Conservation (phyloP, 2,888 invertebrate species). For the Drosophila falleni region DNA sequence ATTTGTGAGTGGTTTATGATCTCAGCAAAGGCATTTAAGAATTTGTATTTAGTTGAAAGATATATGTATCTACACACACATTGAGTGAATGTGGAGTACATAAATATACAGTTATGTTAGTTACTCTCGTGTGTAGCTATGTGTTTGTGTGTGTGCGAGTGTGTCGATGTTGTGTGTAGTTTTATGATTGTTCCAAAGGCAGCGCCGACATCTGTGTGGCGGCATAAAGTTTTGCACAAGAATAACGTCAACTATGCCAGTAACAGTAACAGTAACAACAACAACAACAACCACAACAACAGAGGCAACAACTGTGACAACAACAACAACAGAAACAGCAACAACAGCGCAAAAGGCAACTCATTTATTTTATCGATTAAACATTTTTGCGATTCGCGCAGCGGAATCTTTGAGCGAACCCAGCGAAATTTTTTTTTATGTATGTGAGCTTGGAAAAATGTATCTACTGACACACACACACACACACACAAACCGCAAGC, state of each 20-base stretch:
- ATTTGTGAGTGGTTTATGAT: constrained; percentile 58
- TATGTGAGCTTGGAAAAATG: constrained; percentile 67
- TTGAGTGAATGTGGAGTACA: constrained; percentile 50
- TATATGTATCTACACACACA: background rate
- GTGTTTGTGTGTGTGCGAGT: constrained; percentile 27
- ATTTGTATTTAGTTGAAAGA: constrained; percentile 37
- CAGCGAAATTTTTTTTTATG: constrained; percentile 57
- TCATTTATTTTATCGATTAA: constrained; percentile 84
- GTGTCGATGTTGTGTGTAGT: constrained; percentile 40
- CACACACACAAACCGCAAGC: constrained; percentile 34
- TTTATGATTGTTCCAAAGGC: constrained; percentile 61
- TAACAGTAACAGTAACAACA: constrained; percentile 32
- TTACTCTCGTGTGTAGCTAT: constrained; percentile 16
- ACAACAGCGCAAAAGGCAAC: constrained; percentile 68
- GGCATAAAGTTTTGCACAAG: constrained; percentile 59
- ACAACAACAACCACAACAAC: constrained; percentile 21
- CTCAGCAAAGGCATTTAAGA: constrained; percentile 34
- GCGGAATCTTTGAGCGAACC: constrained; percentile 74
- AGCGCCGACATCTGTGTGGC: constrained; percentile 57
- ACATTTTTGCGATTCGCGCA: constrained; percentile 83
- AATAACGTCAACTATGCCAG: constrained; percentile 76
- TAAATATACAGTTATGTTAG: constrained; percentile 61
- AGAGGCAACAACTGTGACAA: constrained; percentile 22
- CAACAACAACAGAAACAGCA: constrained; percentile 41
- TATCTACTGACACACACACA: constrained; percentile 74